These are phyloP conservation scores for Antigone vipio DNA, from an alignment of 2,113 vertebrate genomes.

Conservation along the genomic window DNA sequence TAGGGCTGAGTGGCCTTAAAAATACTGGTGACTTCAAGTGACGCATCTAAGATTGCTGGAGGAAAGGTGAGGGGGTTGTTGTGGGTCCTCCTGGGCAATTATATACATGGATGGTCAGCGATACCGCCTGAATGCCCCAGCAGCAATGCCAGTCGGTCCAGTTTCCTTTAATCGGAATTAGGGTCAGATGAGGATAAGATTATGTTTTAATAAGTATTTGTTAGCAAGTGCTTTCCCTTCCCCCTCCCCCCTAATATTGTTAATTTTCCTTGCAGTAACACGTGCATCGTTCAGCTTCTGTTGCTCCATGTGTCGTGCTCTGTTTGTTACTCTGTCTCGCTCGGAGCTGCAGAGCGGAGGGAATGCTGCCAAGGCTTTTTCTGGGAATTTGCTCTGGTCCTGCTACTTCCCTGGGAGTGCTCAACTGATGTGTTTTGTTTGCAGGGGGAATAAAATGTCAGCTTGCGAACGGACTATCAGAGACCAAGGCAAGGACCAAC, in stretches of 20 bases:
- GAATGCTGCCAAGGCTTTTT: background rate
- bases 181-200: constrained; percentile 1
- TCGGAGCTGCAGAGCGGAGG: background rate
- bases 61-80: background rate
- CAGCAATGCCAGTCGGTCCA: background rate
- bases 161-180: background rate
- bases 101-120: background rate
- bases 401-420: background rate
- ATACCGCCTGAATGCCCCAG: background rate
- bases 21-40: background rate
- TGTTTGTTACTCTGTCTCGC: background rate
- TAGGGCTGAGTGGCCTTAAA: background rate
- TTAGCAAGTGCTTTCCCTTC: background rate
- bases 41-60: background rate
- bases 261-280: constrained; percentile 16
- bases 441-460: background rate
- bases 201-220: background rate
- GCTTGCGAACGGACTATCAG: background rate
- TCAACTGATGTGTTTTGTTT: background rate
- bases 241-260: background rate
- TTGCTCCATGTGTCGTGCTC: constrained; percentile 25
- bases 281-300: background rate
- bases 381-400: constrained; percentile 12
- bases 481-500: background rate
- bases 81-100: background rate